A percentile compares a stretch with the other conserved stretches of the same genome.
Conservation (phyloP, 2,113 vertebrate genomes). For the Pedionomus torquatus region DNA sequence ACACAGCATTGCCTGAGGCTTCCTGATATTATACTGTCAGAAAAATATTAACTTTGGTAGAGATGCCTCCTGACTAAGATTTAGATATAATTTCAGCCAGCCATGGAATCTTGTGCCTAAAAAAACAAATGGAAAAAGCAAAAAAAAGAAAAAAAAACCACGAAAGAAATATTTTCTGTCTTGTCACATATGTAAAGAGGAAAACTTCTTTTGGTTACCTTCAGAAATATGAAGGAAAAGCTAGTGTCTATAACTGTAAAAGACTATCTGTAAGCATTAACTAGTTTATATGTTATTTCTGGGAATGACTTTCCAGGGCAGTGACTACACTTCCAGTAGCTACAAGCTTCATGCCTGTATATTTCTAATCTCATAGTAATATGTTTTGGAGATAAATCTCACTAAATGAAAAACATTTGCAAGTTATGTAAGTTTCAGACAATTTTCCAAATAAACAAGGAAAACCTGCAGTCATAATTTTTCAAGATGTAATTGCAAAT, state of each 20-base stretch:
- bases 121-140: not conserved
- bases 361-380: not conserved
- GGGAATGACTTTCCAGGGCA: not conserved
- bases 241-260: not conserved
- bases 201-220: not conserved
- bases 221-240: not conserved
- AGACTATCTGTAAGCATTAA: not conserved
- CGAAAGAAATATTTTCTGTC: not conserved
- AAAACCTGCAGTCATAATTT: not conserved
- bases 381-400: not conserved
- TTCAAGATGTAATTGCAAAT: not conserved
- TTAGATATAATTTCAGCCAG: constrained; percentile 32
- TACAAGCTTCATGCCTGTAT: not conserved
- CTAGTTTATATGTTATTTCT: not conserved
- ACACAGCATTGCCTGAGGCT: constrained; percentile 61
- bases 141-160: not conserved
- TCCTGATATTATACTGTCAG: constrained; percentile 58
- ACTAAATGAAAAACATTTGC: not conserved
- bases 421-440: not conserved
- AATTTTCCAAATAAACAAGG: not conserved
- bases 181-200: not conserved
- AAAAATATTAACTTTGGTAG: constrained; percentile 60
- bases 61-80: constrained; percentile 42
- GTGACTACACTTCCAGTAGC: not conserved
- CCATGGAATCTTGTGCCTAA: not conserved